phyloP scores from a whole-genome alignment of 92 coral and sea anemone genomes.

The Siderastrea siderea region DNA sequence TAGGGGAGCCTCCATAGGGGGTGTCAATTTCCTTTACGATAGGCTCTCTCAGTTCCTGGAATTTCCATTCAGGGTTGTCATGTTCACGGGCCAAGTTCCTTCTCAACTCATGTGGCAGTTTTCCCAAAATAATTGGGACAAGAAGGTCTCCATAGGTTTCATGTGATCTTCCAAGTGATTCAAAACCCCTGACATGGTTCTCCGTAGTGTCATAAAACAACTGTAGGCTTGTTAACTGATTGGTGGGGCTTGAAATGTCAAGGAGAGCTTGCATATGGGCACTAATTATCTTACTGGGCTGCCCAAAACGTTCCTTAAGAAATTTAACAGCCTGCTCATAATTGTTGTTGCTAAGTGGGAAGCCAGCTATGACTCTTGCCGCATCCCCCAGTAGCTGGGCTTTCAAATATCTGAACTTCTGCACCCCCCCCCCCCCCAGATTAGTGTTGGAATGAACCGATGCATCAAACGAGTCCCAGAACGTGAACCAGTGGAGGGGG shows the following conservation, averaged over 20 bases:
- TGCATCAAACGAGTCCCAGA: constrained; percentile 57
- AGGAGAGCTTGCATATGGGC: constrained; percentile 28
- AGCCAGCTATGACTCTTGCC: constrained; percentile 45
- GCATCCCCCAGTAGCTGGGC: constrained; percentile 65
- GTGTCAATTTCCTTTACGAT: constrained; percentile 17
- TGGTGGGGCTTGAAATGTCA: constrained; percentile 8
- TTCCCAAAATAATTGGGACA: constrained; percentile 38
- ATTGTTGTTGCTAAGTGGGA: constrained; percentile 37
- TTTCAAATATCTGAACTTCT: constrained; percentile 36
- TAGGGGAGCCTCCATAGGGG: neutral
- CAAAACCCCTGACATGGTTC: neutral
- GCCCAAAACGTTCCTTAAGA: constrained; percentile 58
- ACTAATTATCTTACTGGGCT: neutral
- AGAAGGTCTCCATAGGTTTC: constrained; percentile 45
- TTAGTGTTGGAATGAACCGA: constrained; percentile 24
- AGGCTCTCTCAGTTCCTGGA: constrained; percentile 53
- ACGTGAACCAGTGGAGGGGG: constrained; percentile 54
- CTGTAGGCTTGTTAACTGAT: constrained; percentile 8
- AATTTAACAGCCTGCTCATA: constrained; percentile 43
- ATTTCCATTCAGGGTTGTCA: constrained; percentile 53
- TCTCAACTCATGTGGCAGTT: constrained; percentile 56
- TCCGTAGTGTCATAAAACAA: constrained; percentile 1
- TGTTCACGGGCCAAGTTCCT: constrained; percentile 53
- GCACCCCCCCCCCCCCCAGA: constrained; percentile 20
- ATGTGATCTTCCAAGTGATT: constrained; percentile 29